phyloP scores from a whole-genome alignment of 2,888 invertebrate genomes.

The Hydroisotoma schaefferi region DNA sequence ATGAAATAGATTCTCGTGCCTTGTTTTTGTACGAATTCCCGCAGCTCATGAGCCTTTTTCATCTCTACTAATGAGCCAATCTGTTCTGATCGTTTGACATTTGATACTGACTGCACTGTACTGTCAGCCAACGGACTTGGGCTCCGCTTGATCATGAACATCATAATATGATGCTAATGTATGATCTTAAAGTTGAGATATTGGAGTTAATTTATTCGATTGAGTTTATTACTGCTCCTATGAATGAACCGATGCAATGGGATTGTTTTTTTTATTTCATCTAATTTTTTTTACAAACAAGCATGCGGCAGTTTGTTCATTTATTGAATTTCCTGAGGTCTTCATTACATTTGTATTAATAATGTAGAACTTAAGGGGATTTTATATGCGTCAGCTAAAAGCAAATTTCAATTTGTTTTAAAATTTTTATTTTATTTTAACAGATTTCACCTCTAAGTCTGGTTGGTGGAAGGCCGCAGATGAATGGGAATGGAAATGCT shows the following conservation, averaged over 20 bases:
- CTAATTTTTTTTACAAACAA: too few species aligned
- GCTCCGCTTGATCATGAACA: slow-evolving; percentile 19
- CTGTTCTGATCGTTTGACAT: neutral
- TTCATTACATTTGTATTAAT: too few species aligned
- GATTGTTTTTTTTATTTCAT: too few species aligned
- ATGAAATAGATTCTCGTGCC: slow-evolving; percentile 2
- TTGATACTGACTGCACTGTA: neutral
- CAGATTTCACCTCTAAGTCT: slow-evolving; percentile 76
- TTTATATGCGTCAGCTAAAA: too few species aligned
- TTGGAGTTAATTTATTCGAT: neutral
- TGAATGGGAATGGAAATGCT: slow-evolving; percentile 56
- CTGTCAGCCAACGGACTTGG: too few species aligned
- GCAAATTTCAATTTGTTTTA: too few species aligned
- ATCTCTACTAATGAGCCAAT: slow-evolving; percentile 7
- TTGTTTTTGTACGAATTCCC: neutral
- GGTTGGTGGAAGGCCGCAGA: slow-evolving; percentile 58
- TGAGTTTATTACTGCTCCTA: neutral
- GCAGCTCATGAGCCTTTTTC: neutral
- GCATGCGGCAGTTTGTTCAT: too few species aligned
- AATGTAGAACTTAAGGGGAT: too few species aligned
- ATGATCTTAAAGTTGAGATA: neutral
- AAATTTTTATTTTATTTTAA: slow-evolving; percentile 31
- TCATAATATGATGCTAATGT: too few species aligned
- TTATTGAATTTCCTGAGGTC: too few species aligned
- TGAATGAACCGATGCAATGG: too few species aligned